Base-by-base conservation (phyloP, 1,140 invertebrate species). In the Drosophila leontia region DNA sequence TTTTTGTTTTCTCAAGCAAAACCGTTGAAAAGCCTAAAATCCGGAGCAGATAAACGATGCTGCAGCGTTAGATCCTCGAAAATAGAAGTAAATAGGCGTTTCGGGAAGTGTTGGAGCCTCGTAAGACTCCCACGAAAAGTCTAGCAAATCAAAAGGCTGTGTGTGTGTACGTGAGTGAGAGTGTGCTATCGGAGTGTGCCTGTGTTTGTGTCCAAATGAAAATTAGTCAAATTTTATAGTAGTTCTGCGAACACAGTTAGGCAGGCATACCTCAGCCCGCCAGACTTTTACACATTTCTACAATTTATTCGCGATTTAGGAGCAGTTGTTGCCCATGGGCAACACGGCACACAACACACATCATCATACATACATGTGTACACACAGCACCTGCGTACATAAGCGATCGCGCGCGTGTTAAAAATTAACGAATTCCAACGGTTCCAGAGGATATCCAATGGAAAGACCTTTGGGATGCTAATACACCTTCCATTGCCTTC, bases 141-240 rank as follows among this genome's bases (percentile, higher is more conserved):
- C 23, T 12, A 17, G 23, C 1, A 72, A 60, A 42, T 37, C 53
- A 34, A 37, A 45, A 51, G 37, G 23, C 70, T 44, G 37, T 29
- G 37, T 50, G 42, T 58, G 56, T 56, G 59, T 56, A 35, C 41
- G 35, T 74, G 55, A 60, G 75, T 50, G 75, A 60, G 63, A 77
- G 63, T 61, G 70, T 61, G 63, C 75, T 55, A 55, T 39, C 53
- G 45, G 37, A 78, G 62, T 78, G 75, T 78, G 75, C 65, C 42
- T 61, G 75, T 77, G 75, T 71, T 56, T 78, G 76, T 63, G 65
- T 53, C n/a, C 69, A 78, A 78, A 56, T 62, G 59, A 78, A 78
- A 78, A 78, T 70, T 69, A 71, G 53, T 63, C 19, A 78, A 78
- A 78, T 71, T 78, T 48, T 19, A 44, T 56, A 45, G 37, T 69